These are phyloP conservation scores for Metacarcinus magister DNA, from an alignment of 2,888 invertebrate species.

Conservation along the genomic window DNA sequence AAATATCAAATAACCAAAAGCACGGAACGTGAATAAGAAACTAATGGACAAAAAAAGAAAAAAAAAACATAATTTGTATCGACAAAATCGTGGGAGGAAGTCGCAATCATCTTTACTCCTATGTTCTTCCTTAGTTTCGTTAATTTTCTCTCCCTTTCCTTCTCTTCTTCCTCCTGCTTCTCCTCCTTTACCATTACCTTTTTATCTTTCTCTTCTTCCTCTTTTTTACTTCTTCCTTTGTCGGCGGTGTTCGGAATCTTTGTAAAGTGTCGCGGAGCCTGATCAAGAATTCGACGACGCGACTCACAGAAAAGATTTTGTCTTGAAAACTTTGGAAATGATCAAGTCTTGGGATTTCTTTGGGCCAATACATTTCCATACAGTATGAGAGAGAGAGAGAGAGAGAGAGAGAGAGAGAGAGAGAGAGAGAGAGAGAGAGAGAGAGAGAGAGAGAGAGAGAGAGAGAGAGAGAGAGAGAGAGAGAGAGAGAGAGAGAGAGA, in stretches of 20 bases:
- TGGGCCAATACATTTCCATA: constrained; percentile 31
- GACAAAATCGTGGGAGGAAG: neutral
- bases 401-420: neutral
- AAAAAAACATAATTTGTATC: neutral
- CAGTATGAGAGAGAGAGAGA: neutral
- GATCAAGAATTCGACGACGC: neutral
- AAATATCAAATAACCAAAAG: neutral
- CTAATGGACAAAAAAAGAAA: neutral
- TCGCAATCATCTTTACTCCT: neutral
- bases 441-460: constrained; percentile 40
- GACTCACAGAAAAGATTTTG: neutral
- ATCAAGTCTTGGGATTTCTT: constrained; percentile 11
- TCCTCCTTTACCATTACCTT: neutral
- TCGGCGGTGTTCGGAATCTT: neutral
- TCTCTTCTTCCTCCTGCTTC: neutral
- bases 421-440: constrained; percentile 56
- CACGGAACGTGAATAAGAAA: neutral
- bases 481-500: constrained; percentile 54
- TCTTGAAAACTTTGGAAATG: neutral
- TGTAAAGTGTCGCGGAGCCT: neutral
- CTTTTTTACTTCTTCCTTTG: neutral
- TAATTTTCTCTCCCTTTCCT: neutral
- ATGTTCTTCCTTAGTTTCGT: neutral
- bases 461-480: constrained; percentile 61
- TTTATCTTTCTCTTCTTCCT: neutral